phyloP scores from a whole-genome alignment of 2,797 vertebrate species.

The Sphaeramia orbicularis region DNA sequence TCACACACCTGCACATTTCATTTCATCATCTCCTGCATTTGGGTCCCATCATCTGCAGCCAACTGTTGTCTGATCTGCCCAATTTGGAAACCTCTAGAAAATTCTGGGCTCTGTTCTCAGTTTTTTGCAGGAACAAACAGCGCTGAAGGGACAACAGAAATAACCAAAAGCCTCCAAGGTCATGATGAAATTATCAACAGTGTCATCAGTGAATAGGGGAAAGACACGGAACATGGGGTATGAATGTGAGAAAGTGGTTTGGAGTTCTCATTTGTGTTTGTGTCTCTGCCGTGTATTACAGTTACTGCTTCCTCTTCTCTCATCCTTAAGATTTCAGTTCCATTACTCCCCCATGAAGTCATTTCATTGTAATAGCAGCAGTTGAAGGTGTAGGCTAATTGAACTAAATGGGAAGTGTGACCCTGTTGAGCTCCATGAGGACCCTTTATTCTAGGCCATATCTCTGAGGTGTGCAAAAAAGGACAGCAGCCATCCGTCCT shows the following conservation, averaged over 20 bases:
- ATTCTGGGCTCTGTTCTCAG: slow-evolving; percentile 5
- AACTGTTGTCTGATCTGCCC: background rate
- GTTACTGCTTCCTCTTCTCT: too few relatives aligned
- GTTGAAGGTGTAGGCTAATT: slow-evolving; percentile 64
- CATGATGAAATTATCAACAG: slow-evolving; percentile 26
- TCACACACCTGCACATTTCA: too few relatives aligned
- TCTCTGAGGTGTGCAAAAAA: slow-evolving; percentile 61
- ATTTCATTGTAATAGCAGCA: slow-evolving; percentile 38
- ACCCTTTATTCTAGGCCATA: slow-evolving; percentile 64
- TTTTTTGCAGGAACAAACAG: slow-evolving; percentile 23
- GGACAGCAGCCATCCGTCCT: slow-evolving; percentile 48
- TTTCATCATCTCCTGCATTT: too few relatives aligned
- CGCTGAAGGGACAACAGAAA: slow-evolving; percentile 22
- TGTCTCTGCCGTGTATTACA: background rate
- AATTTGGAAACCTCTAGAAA: too few relatives aligned
- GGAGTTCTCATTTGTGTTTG: slow-evolving; percentile 23
- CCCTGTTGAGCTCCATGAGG: slow-evolving; percentile 38
- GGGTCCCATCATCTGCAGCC: too few relatives aligned
- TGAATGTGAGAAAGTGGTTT: background rate
- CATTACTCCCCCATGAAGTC: slow-evolving; percentile 36
- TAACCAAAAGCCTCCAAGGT: slow-evolving; percentile 19
- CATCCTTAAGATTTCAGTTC: too few relatives aligned
- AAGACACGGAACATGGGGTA: slow-evolving; percentile 5
- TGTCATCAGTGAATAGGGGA: slow-evolving; percentile 6
- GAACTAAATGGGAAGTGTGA: slow-evolving; percentile 64